These are phyloP conservation scores for Leucoraja erinaceus DNA, from an alignment of 2,113 vertebrate species.

Conservation along the genomic window DNA sequence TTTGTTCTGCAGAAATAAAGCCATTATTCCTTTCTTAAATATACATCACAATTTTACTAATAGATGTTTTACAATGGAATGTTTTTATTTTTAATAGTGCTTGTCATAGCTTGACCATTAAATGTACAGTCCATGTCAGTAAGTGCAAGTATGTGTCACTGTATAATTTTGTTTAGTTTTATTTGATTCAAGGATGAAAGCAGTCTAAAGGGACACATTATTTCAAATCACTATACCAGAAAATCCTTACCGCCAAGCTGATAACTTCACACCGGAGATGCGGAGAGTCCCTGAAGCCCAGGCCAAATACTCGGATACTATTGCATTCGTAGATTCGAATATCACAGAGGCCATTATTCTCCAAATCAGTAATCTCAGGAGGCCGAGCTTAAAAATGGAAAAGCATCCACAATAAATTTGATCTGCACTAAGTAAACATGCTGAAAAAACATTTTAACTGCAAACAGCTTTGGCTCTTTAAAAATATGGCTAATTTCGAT, in stretches of 20 bases:
- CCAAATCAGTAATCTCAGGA: slow-evolving; percentile 56
- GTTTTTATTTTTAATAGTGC: not conserved
- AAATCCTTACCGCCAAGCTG: slow-evolving; percentile 55
- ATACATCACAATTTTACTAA: not conserved
- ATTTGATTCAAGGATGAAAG: not conserved
- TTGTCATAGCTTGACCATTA: not conserved
- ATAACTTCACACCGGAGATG: slow-evolving; percentile 58
- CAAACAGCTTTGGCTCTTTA: not conserved
- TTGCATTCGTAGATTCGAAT: slow-evolving; percentile 49
- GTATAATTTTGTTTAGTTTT: not conserved
- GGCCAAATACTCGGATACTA: slow-evolving; percentile 50
- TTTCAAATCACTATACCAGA: not conserved
- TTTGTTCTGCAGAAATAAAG: not conserved
- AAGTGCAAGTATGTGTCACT: not conserved
- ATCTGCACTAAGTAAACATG: not conserved
- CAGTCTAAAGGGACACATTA: not conserved
- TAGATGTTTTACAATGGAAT: not conserved
- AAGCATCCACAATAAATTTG: not conserved
- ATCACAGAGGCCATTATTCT: slow-evolving; percentile 57
- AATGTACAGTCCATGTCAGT: not conserved
- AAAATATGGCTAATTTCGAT: not conserved
- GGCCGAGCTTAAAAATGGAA: slow-evolving; percentile 49
- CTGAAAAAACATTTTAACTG: not conserved
- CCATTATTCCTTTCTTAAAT: not conserved
- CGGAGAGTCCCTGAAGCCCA: slow-evolving; percentile 51